Evolutionary conservation across 2,113 vertebrate genomes (phyloP).

Genomic region (Probosciger aterrimus): DNA sequence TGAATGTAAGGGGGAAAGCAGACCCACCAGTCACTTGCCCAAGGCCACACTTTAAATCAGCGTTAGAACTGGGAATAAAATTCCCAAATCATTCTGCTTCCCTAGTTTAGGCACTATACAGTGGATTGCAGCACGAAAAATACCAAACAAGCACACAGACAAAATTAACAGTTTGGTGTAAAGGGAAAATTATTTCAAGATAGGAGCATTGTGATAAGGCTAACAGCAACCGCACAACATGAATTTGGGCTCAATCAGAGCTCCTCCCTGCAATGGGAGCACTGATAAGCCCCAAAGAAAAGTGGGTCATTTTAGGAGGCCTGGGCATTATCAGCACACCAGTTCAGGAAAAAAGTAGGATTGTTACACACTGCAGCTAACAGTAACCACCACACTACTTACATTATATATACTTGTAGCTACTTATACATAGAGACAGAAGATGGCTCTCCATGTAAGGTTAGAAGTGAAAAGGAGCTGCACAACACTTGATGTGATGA

Average conservation of each 20-base stretch:
- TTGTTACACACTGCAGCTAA: neutral
- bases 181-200: neutral
- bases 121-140: neutral
- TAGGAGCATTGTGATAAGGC: neutral
- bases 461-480: neutral
- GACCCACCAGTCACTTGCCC: neutral
- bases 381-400: neutral
- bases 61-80: neutral
- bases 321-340: neutral
- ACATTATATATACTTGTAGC: neutral
- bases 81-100: constrained; percentile 5
- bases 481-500: neutral
- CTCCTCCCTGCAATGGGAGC: neutral
- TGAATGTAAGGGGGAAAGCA: neutral
- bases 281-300: neutral
- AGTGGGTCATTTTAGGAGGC: neutral
- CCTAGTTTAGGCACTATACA: neutral
- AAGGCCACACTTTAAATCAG: neutral
- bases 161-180: constrained; percentile 7
- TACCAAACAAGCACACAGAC: neutral
- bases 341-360: neutral
- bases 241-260: neutral
- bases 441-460: neutral
- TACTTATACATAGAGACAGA: neutral
- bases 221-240: neutral